Conservation (phyloP, 2,888 invertebrate species). For the Drosophila robusta region DNA sequence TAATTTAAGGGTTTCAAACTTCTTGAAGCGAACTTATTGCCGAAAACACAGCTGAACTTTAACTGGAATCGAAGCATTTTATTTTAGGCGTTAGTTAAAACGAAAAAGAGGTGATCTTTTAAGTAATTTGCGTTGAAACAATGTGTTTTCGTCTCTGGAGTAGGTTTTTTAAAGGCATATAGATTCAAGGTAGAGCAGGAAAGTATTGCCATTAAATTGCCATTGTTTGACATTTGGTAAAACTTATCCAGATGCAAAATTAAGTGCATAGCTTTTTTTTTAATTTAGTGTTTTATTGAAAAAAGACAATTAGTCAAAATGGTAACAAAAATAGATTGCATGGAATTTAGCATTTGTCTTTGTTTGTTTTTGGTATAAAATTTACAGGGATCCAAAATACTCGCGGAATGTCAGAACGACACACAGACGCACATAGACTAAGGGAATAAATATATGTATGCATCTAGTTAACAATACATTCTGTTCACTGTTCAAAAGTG, state of each 20-base stretch:
- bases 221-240: too few species aligned
- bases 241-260: background rate
- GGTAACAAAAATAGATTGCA: conserved; percentile 26
- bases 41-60: too few species aligned
- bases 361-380: conserved; percentile 35
- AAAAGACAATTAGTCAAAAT: conserved; percentile 37
- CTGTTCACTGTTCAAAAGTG: conserved; percentile 25
- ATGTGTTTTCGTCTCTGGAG: too few species aligned
- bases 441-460: conserved; percentile 10
- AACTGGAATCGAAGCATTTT: too few species aligned
- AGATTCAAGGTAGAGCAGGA: too few species aligned
- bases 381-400: conserved; percentile 28
- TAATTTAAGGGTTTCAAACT: too few species aligned
- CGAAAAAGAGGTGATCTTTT: too few species aligned
- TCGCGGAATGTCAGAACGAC: conserved; percentile 25
- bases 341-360: conserved; percentile 19
- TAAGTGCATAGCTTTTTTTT: conserved; percentile 5
- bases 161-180: too few species aligned
- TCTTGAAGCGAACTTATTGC: too few species aligned
- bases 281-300: conserved; percentile 52
- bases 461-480: conserved; percentile 38
- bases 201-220: too few species aligned
- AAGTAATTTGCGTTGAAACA: too few species aligned
- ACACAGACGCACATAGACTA: conserved; percentile 12
- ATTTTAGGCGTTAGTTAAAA: too few species aligned